Evolutionary conservation across 1,140 invertebrate species (phyloP).

Genomic region (Drosophila obscura): DNA sequence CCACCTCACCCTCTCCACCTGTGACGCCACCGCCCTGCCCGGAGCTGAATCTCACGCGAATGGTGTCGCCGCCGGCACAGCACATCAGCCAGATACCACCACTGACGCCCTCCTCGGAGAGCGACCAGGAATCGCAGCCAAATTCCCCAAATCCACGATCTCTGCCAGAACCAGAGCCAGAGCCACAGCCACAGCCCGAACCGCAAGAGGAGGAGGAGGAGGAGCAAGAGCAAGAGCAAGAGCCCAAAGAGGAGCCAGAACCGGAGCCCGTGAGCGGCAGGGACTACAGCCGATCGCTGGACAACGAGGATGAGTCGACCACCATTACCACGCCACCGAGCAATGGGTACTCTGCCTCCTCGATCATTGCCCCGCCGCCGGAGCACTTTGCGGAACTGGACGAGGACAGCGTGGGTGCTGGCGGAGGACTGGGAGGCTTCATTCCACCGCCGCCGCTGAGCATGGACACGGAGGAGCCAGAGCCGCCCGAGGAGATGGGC

Average conservation of each 20-base stretch:
- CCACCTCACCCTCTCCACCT: constrained; percentile 77
- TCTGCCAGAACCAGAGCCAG: constrained; percentile 29
- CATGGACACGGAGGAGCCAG: constrained; percentile 17
- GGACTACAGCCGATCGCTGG: constrained; percentile 68
- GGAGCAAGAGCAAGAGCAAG: constrained; percentile 25
- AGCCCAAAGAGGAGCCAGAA: constrained; percentile 29
- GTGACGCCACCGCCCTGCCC: constrained; percentile 74
- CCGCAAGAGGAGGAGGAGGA: constrained; percentile 19
- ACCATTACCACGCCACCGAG: constrained; percentile 81
- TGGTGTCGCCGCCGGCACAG: constrained; percentile 75
- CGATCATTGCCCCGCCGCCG: constrained; percentile 73
- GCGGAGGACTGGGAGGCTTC: constrained; percentile 36
- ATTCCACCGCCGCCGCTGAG: constrained; percentile 58
- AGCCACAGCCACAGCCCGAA: constrained; percentile 41
- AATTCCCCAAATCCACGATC: constrained; percentile 62
- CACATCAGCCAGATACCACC: constrained; percentile 69
- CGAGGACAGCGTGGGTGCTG: constrained; percentile 37
- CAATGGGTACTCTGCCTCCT: constrained; percentile 80
- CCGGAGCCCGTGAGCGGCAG: constrained; percentile 38
- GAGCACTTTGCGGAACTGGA: constrained; percentile 74
- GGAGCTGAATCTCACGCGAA: constrained; percentile 63
- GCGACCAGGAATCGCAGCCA: constrained; percentile 76
- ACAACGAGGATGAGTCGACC: constrained; percentile 79
- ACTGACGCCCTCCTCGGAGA: constrained; percentile 76
- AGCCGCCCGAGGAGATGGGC: constrained; percentile 21